Conservation (phyloP, 2,113 vertebrate species). For the Climacteris rufus region DNA sequence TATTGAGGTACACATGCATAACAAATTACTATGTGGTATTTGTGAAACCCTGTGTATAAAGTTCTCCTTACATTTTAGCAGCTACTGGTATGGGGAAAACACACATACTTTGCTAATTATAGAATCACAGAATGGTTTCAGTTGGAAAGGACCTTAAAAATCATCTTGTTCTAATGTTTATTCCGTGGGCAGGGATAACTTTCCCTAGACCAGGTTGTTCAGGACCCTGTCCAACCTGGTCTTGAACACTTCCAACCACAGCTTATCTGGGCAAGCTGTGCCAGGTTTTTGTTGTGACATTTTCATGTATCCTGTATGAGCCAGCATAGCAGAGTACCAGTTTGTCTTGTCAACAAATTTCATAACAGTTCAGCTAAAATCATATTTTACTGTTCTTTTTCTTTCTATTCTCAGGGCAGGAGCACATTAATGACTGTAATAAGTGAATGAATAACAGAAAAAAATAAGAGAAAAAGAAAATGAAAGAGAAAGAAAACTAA, state of each 20-base stretch:
- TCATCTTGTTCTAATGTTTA: neutral
- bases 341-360: neutral
- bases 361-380: neutral
- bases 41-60: neutral
- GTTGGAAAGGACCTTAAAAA: neutral
- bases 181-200: neutral
- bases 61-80: neutral
- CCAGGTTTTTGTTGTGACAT: neutral
- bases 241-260: neutral
- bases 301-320: neutral
- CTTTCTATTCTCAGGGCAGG: neutral
- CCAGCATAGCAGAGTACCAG: neutral
- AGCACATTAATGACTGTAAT: neutral
- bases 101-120: neutral
- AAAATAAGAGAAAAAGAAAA: neutral
- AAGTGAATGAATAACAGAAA: neutral
- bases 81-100: neutral
- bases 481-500: neutral
- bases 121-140: neutral
- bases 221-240: too few species aligned
- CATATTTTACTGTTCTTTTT: neutral
- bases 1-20: neutral
- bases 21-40: neutral
- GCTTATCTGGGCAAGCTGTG: neutral
- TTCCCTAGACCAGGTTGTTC: neutral